These are phyloP conservation scores for Agapornis canus DNA, from an alignment of 2,797 vertebrate genomes.

Conservation along the genomic window DNA sequence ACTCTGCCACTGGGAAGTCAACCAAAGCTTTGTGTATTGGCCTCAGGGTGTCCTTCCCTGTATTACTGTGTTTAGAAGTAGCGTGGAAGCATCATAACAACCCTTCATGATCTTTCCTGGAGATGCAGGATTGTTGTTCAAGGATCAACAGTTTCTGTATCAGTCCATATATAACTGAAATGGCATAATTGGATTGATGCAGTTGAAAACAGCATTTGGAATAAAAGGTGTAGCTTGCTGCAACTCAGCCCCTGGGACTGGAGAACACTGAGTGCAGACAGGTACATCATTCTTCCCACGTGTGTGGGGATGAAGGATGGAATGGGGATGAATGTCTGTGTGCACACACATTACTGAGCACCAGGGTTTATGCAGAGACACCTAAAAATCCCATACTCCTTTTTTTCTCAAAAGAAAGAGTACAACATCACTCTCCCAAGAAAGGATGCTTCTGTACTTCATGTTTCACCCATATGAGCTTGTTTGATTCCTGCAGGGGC, in stretches of 20 bases:
- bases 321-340: background rate
- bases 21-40: background rate
- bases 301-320: fast-evolving
- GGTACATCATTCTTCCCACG: background rate
- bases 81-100: background rate
- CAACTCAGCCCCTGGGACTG: background rate
- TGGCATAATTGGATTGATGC: background rate
- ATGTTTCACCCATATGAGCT: background rate
- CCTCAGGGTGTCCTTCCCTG: background rate
- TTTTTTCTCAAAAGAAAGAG: background rate
- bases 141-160: background rate
- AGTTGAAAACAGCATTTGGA: background rate
- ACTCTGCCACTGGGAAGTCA: background rate
- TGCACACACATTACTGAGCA: background rate
- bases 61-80: background rate
- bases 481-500: background rate
- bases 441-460: background rate
- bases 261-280: background rate
- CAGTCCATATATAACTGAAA: background rate
- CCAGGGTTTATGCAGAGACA: background rate
- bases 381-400: background rate
- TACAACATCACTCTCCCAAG: background rate
- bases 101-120: background rate
- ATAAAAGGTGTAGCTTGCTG: background rate
- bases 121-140: background rate